Base-by-base conservation (phyloP, 2,113 vertebrate species). In the Casuarius casuarius region DNA sequence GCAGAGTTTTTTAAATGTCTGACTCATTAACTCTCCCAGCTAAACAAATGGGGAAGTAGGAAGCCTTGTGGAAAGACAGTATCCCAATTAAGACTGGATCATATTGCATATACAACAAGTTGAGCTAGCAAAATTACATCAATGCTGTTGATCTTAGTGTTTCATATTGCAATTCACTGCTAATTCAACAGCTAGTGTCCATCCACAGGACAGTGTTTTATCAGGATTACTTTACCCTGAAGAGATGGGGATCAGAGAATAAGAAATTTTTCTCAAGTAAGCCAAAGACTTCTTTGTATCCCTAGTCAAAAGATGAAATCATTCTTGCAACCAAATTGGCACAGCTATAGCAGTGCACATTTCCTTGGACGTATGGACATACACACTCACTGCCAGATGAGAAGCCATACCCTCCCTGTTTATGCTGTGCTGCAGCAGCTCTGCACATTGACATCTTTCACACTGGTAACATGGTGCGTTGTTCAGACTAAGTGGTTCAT, bases 401-500 rank as follows among this genome's bases (percentile, higher is more conserved):
- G 52, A 25, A 89, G 17, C 16, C 38, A 40, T 19, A 51, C 59
- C 42, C 35, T 54, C 48, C 16, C 12, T 22, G 4, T 19, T 42
- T 48, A 18, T 26, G 26, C 6, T 16, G 40, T 42, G 42, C 33
- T 65, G 42, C 13, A 22, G 29, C 7, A 7, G 4, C 5, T 63
- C n/a, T 61, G 21, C 29, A 12, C 48, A 5, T 6, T 12, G 14
- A 23, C 15, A n/a, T 23, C 38, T 71, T 61, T 44, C 26, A 5
- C 40, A 35, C 10, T 0, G 0, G 4, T 16, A 26, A 33, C 1
- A 1, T 20, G 6, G 16, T 11, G 40, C 4, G 31, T 23, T 25
- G n/a, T 31, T 75, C 7, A n/a, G 8, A 15, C 51, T 58, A 28
- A 0, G 0, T 2, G 1, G 26, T 26, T 81, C 40, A 26, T 0